A percentile compares a stretch with the other conserved stretches of the same genome.
Conservation (phyloP, 2,113 vertebrate species). For the Notarius lentiginosus region DNA sequence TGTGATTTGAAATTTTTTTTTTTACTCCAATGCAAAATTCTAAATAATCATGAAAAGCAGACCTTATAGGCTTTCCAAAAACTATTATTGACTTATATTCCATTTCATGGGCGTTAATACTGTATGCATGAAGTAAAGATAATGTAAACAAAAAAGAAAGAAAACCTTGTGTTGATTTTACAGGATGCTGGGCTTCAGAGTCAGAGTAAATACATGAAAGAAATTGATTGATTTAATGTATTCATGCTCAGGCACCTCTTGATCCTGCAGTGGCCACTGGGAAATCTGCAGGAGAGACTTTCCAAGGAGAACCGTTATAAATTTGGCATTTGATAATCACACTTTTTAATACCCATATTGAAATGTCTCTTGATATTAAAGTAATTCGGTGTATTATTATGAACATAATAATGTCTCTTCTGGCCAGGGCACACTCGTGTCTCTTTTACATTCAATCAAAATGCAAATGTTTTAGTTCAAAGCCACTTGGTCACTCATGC, state of each 20-base stretch:
- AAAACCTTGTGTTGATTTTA: background rate
- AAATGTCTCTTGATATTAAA: constrained; percentile 66
- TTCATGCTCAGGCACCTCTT: constrained; percentile 18
- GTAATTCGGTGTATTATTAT: constrained; percentile 56
- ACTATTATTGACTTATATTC: background rate
- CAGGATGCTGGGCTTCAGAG: background rate
- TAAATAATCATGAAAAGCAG: background rate
- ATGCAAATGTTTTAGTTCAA: constrained; percentile 61
- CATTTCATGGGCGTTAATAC: background rate
- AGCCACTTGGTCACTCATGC: constrained; percentile 20
- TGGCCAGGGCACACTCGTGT: constrained; percentile 25
- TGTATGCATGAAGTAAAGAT: background rate
- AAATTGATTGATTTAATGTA: constrained; percentile 34
- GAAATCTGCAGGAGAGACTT: constrained; percentile 35
- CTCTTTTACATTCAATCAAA: constrained; percentile 58
- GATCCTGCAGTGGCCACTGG: constrained; percentile 18
- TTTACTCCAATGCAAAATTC: background rate
- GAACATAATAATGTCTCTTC: constrained; percentile 47
- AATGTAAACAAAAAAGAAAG: background rate
- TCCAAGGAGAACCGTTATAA: constrained; percentile 28
- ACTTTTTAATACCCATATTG: constrained; percentile 28
- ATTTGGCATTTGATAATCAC: constrained; percentile 44
- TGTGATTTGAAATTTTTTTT: background rate
- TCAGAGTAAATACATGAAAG: constrained; percentile 15
- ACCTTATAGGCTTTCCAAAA: background rate